Percentiles rank a stretch among this genome's conserved stretches.
Evolutionary conservation across 30 jellyfish, hydroid and myxozoan species (phyloP).

Genomic region (Aurelia sp.): DNA sequence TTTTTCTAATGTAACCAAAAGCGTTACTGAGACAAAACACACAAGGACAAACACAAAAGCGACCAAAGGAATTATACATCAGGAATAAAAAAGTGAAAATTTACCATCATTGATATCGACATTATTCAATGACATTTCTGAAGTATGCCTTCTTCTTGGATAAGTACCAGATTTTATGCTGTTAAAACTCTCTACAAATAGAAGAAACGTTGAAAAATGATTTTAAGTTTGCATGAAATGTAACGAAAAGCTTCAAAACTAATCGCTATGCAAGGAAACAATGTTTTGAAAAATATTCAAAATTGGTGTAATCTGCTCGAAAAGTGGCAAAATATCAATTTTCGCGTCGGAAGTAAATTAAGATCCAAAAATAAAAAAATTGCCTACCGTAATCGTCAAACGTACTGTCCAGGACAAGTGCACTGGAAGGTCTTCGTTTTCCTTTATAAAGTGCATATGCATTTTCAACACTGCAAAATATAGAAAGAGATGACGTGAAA

Average conservation of each 20-base stretch:
- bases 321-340: too few relatives aligned
- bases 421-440: conserved; percentile 81
- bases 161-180: conserved; percentile 78
- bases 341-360: not conserved
- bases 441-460: conserved; percentile 83
- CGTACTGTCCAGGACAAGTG: conserved; percentile 69
- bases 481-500: too few relatives aligned
- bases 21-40: not conserved
- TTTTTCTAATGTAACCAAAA: not conserved
- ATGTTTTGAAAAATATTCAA: too few relatives aligned
- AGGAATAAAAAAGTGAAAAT: not conserved
- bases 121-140: conserved; percentile 71
- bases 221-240: too few relatives aligned
- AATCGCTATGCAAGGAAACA: too few relatives aligned
- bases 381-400: conserved; percentile 41
- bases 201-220: too few relatives aligned
- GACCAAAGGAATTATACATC: not conserved
- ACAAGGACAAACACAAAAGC: not conserved
- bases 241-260: too few relatives aligned
- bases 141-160: conserved; percentile 82
- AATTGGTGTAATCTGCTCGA: too few relatives aligned
- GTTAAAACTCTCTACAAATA: conserved; percentile 57
- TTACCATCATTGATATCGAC: conserved; percentile 69
- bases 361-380: not conserved
- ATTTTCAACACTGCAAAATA: conserved; percentile 57